phyloP scores from a whole-genome alignment of 2,113 vertebrate genomes.

The Illadopsis cleaveri region DNA sequence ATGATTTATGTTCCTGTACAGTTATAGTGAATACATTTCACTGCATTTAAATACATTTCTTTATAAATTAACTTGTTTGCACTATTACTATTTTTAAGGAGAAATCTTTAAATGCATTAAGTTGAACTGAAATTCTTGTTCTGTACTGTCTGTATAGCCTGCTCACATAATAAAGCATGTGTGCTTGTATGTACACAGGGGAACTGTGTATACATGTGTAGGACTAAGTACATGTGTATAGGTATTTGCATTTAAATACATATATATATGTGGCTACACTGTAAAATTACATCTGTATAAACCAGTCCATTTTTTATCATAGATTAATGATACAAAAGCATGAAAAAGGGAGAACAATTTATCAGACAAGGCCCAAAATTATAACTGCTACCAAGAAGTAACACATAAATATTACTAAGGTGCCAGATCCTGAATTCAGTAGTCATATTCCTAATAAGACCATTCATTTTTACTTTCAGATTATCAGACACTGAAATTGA shows the following conservation, averaged over 20 bases:
- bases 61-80: conserved; percentile 15
- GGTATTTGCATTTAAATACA: not conserved
- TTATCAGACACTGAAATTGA: not conserved
- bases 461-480: not conserved
- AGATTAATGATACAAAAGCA: not conserved
- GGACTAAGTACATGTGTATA: not conserved
- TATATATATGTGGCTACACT: not conserved
- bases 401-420: not conserved
- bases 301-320: not conserved
- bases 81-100: not conserved
- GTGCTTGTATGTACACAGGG: not conserved
- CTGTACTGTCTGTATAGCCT: not conserved
- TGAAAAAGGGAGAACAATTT: not conserved
- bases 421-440: not conserved
- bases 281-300: not conserved
- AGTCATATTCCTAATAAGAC: not conserved
- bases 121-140: conserved; percentile 4
- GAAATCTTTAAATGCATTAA: conserved; percentile 29
- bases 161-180: conserved; percentile 23
- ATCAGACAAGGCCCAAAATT: not conserved
- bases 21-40: not conserved
- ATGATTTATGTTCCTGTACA: conserved; percentile 19
- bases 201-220: not conserved
- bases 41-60: conserved; percentile 14
- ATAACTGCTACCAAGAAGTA: not conserved